Evolutionary conservation across 2,888 invertebrate genomes (phyloP).

Genomic region (Rhyacophila evoluta): DNA sequence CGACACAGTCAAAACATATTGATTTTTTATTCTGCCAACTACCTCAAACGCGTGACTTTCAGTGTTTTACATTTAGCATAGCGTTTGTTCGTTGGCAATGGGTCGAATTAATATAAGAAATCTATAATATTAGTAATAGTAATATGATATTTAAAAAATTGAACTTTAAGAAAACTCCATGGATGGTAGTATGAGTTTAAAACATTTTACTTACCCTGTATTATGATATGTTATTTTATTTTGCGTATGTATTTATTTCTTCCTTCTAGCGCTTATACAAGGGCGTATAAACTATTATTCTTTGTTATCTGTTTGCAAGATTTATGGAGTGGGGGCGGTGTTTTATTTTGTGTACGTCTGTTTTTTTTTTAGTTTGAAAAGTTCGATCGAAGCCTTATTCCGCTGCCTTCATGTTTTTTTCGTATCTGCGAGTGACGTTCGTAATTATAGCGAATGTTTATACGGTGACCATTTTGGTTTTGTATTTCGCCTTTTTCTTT

Average conservation of each 20-base stretch:
- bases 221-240: no score
- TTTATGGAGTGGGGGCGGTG: slow-evolving; percentile 28
- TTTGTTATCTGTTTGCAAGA: slow-evolving; percentile 34
- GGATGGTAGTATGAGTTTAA: no score
- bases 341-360: not conserved
- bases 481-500: not conserved
- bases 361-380: slow-evolving; percentile 6
- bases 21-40: no score
- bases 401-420: not conserved
- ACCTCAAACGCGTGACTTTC: no score
- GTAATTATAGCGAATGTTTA: not conserved
- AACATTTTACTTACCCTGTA: no score
- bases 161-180: no score
- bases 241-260: not conserved
- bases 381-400: not conserved
- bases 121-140: no score
- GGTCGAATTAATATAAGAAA: no score
- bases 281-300: slow-evolving; percentile 34
- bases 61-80: no score
- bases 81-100: no score
- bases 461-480: not conserved
- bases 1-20: no score
- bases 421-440: slow-evolving; percentile 1
- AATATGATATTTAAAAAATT: no score
- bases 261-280: not conserved